phyloP scores from a whole-genome alignment of 1,140 invertebrate species.

The Hylaeus anthracinus region DNA sequence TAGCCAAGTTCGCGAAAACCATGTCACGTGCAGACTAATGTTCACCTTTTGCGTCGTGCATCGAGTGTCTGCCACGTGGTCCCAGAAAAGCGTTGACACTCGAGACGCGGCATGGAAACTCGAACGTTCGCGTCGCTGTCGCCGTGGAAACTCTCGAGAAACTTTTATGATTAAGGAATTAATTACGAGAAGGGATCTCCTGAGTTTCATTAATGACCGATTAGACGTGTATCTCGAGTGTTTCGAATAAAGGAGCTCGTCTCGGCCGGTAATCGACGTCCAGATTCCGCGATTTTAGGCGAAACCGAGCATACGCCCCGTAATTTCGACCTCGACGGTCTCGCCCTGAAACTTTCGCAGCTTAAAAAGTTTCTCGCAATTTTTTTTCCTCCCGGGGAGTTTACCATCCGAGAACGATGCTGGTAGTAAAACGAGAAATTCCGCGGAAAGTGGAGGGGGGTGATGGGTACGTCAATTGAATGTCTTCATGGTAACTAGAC shows the following conservation, averaged over 20 bases:
- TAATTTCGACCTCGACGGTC: slow-evolving; percentile 38
- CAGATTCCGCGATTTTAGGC: slow-evolving; percentile 52
- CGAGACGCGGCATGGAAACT: slow-evolving; percentile 50
- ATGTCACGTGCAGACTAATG: slow-evolving; percentile 49
- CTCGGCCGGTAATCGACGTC: slow-evolving; percentile 9
- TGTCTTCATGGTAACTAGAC: slow-evolving; percentile 65
- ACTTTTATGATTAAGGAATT: slow-evolving; percentile 68
- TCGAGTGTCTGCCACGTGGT: slow-evolving; percentile 21
- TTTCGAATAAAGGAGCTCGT: slow-evolving; percentile 48
- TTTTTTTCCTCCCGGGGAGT: slow-evolving; percentile 33
- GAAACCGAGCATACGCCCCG: neutral
- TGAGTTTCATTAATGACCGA: slow-evolving; percentile 53
- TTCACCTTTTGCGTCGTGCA: slow-evolving; percentile 32
- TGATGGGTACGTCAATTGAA: slow-evolving; percentile 56
- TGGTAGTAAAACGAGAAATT: slow-evolving; percentile 55
- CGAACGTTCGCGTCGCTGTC: slow-evolving; percentile 29
- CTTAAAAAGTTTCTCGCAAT: neutral
- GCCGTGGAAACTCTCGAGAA: slow-evolving; percentile 50
- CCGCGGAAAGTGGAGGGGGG: neutral
- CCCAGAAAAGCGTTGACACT: slow-evolving; percentile 46
- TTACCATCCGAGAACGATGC: slow-evolving; percentile 58
- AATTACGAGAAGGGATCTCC: slow-evolving; percentile 45
- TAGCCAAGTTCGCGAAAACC: slow-evolving; percentile 58
- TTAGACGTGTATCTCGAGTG: slow-evolving; percentile 52
- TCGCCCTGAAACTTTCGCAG: slow-evolving; percentile 41